Evolutionary conservation across 2,888 invertebrate species (phyloP).

Genomic region (Cephus sareptanus): DNA sequence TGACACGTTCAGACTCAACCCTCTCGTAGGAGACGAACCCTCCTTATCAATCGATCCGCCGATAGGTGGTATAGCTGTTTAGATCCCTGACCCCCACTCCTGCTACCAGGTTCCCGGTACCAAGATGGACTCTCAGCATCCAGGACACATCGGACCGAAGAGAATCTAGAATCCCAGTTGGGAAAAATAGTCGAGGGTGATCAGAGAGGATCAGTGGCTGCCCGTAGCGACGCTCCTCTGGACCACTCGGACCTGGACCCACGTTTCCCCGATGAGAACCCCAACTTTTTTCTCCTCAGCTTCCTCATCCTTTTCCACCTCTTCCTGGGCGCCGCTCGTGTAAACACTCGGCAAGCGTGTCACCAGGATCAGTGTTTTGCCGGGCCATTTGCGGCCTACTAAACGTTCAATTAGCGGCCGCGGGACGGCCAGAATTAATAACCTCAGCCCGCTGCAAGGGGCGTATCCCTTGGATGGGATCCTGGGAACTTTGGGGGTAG

Average conservation of each 20-base stretch:
- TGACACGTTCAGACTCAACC: conserved; percentile 5
- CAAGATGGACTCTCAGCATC: too few relatives aligned
- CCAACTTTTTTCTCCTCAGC: not conserved
- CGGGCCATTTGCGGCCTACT: conserved; percentile 29
- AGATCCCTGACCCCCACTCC: not conserved
- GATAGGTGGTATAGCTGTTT: not conserved
- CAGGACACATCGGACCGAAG: too few relatives aligned
- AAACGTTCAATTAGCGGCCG: conserved; percentile 36
- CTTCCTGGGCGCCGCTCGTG: not conserved
- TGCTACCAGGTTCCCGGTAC: too few relatives aligned
- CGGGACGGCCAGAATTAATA: conserved; percentile 30
- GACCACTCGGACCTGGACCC: too few relatives aligned
- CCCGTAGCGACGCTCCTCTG: too few relatives aligned
- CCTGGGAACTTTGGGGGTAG: not conserved
- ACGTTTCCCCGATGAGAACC: not conserved
- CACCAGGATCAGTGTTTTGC: conserved; percentile 29
- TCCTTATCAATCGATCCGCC: not conserved
- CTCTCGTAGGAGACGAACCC: not conserved
- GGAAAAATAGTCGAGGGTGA: too few relatives aligned
- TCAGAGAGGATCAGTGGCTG: too few relatives aligned
- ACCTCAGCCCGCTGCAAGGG: conserved; percentile 14
- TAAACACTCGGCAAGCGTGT: conserved; percentile 25
- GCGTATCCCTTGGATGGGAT: not conserved
- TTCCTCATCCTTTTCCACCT: conserved; percentile 1
- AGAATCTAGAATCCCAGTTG: too few relatives aligned